Evolutionary conservation across 2,797 vertebrate genomes (phyloP), one percentile per base, ranked within the genome.

Genomic region (Myoxocephalus aenaeus): DNA sequence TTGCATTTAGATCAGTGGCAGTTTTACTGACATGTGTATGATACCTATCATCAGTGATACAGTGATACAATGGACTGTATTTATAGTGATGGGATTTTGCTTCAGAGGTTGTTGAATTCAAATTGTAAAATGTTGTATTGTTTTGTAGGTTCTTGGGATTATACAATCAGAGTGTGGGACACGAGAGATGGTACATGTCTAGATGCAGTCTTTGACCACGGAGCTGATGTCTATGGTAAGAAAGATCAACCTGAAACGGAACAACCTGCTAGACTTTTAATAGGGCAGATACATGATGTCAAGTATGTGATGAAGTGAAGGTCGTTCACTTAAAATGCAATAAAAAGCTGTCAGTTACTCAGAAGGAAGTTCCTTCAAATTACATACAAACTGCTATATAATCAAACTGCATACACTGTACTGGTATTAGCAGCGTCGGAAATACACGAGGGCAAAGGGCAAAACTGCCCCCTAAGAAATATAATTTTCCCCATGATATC

Each of bases 201-300:
- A 75, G 98, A 99, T 64, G 97, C 96, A 0, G 97, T 97, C 34
- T 97, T 92, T 27, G 98, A 99, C 87, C 98, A 99, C 5, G 98
- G 98, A 64, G 98, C 98, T 54, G 98, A 99, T 59, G 97, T 99
- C 38, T 99, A 99, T 40, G 98, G 98, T 99, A 96, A 80, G 78
- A 73, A 40, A 20, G 27, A 58, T 17, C 18, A 3, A 17, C 25
- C 6, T 14, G 10, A 65, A 46, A 18, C 44, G 36, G 2, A 51
- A 54, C 27, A 27, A 12, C 14, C 32, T 64, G 25, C 7, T 7
- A 44, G 14, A 5, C 27, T 38, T 10, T 34, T 32, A 54, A 13
- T 56, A 29, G 15, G 34, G 27, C 25, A 34, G 3, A 29, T 69
- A 48, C 1, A 25, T 54, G 17, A 17, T 4, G 22, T 29, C 50